phyloP scores from a whole-genome alignment of 2,888 invertebrate genomes.

The Spisula solida region DNA sequence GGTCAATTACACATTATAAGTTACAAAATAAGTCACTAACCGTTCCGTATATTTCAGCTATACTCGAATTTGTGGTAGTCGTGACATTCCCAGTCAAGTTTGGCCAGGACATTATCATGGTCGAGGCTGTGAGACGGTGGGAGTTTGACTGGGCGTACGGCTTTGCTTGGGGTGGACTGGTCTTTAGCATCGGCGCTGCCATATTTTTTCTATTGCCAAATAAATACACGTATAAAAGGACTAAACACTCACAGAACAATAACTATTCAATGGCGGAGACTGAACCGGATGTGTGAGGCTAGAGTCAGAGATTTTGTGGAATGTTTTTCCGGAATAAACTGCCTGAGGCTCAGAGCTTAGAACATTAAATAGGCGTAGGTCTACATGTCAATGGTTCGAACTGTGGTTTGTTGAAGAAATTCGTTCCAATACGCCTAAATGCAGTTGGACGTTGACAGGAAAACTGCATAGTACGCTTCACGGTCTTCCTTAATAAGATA shows the following conservation, averaged over 20 bases:
- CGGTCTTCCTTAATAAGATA: too few species aligned
- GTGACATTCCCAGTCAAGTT: slow-evolving; percentile 81
- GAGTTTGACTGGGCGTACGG: slow-evolving; percentile 82
- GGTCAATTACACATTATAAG: too few species aligned
- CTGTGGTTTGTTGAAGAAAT: too few species aligned
- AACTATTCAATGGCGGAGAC: slow-evolving; percentile 6
- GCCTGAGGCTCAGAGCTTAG: too few species aligned
- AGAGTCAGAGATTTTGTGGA: background rate
- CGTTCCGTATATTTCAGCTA: slow-evolving; percentile 65
- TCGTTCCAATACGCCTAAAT: too few species aligned
- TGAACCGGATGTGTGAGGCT: background rate
- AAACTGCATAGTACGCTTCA: too few species aligned
- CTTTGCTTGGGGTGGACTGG: slow-evolving; percentile 80
- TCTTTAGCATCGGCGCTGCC: slow-evolving; percentile 77
- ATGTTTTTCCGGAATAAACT: background rate
- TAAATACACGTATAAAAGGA: slow-evolving; percentile 10
- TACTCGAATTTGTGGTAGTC: slow-evolving; percentile 76
- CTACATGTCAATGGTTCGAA: too few species aligned
- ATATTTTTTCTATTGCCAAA: slow-evolving; percentile 75
- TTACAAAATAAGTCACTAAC: too few species aligned
- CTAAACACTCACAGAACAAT: slow-evolving; percentile 1
- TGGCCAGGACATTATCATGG: slow-evolving; percentile 72
- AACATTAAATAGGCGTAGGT: too few species aligned
- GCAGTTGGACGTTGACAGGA: too few species aligned
- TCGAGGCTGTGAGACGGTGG: slow-evolving; percentile 70